These are phyloP conservation scores for Pungitius pungitius DNA, from an alignment of 2,113 vertebrate species.

Conservation along the genomic window DNA sequence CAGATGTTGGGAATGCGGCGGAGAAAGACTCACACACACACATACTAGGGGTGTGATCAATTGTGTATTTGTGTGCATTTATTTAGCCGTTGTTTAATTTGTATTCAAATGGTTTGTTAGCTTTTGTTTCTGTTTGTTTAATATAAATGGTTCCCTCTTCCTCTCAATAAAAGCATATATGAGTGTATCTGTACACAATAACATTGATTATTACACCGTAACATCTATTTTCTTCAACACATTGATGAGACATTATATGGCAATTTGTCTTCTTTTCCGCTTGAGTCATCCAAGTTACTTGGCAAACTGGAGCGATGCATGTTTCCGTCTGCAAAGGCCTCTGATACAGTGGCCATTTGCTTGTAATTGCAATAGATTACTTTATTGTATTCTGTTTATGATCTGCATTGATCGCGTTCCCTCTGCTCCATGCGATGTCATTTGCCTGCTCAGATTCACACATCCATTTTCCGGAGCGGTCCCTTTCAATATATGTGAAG, in stretches of 20 bases:
- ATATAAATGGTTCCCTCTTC: background rate
- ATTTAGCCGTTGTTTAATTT: background rate
- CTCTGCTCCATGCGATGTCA: slow-evolving; percentile 65
- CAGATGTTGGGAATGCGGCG: slow-evolving; percentile 76
- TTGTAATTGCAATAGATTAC: slow-evolving; percentile 77
- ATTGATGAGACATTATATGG: slow-evolving; percentile 20
- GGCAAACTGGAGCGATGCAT: slow-evolving; percentile 55
- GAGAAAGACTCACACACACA: slow-evolving; percentile 47
- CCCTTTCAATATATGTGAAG: slow-evolving; percentile 50
- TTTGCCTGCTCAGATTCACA: slow-evolving; percentile 58
- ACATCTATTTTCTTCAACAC: background rate
- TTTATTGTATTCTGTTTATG: slow-evolving; percentile 81
- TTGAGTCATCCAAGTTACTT: slow-evolving; percentile 48
- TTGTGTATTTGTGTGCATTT: slow-evolving; percentile 10
- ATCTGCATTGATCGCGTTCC: slow-evolving; percentile 74
- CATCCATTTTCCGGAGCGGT: slow-evolving; percentile 63
- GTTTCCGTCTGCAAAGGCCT: slow-evolving; percentile 57
- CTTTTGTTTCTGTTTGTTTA: background rate
- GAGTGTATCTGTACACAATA: background rate
- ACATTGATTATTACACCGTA: background rate
- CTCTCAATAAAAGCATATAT: slow-evolving; percentile 28
- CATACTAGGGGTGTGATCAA: slow-evolving; percentile 21
- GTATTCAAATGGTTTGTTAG: background rate
- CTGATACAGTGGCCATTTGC: slow-evolving; percentile 70
- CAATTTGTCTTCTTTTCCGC: slow-evolving; percentile 6